Evolutionary conservation across 2,797 vertebrate genomes (phyloP).

Genomic region (Microtus obscurus): DNA sequence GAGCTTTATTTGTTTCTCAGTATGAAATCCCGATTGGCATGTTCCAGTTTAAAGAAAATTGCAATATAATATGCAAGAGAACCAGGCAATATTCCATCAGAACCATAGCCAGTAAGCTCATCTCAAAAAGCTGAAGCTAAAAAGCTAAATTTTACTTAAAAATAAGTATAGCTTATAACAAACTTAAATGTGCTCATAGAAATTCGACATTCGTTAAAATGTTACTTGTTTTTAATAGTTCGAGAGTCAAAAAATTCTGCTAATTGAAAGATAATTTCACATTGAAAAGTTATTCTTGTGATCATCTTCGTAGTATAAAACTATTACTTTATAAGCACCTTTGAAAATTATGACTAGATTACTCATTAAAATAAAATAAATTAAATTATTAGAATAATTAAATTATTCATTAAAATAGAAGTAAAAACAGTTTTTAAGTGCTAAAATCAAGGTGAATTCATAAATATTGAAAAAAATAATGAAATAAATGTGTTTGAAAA

Average conservation of each 20-base stretch:
- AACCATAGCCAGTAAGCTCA: not conserved
- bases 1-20: not conserved
- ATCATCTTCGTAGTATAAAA: not conserved
- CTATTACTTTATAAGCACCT: not conserved
- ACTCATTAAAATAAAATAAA: not conserved
- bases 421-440: not conserved
- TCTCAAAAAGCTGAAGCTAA: not conserved
- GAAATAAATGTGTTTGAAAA: not conserved
- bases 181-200: not conserved
- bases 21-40: not conserved
- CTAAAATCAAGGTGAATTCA: not conserved
- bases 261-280: not conserved
- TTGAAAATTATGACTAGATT: slow-evolving; percentile 9
- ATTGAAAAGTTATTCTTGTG: not conserved
- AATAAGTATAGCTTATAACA: not conserved
- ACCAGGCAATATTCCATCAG: not conserved
- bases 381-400: not conserved
- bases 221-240: slow-evolving; percentile 29
- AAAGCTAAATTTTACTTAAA: slow-evolving; percentile 18
- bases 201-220: not conserved
- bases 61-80: not conserved
- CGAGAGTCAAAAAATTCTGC: not conserved
- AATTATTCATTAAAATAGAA: not conserved
- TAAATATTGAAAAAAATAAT: not conserved
- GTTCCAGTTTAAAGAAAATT: not conserved